Evolutionary conservation across 2,888 invertebrate genomes (phyloP).

Genomic region (Pyrocoelia pectoralis): DNA sequence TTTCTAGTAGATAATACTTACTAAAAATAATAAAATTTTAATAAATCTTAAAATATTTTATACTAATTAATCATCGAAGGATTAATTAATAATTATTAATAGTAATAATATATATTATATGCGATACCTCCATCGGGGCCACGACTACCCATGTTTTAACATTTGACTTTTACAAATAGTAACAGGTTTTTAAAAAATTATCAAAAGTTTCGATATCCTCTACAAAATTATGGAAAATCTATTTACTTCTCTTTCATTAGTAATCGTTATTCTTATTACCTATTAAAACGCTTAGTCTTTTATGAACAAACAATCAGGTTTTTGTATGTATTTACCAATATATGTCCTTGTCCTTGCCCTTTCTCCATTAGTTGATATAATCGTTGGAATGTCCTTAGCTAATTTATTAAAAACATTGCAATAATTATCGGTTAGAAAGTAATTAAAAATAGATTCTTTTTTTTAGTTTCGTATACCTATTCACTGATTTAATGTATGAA

Average conservation of each 20-base stretch:
- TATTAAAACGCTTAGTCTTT: neutral
- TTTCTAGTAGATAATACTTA: neutral
- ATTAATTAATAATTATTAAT: too few species aligned
- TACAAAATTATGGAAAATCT: neutral
- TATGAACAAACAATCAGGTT: neutral
- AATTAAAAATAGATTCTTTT: neutral
- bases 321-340: neutral
- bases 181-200: neutral
- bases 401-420: neutral
- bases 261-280: too few species aligned
- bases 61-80: neutral
- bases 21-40: neutral
- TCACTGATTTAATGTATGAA: neutral
- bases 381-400: conserved; percentile 7
- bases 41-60: conserved; percentile 1
- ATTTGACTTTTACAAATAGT: neutral
- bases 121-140: too few species aligned
- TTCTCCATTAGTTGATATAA: conserved; percentile 9
- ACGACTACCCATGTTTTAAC: neutral
- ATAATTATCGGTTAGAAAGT: neutral
- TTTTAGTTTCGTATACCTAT: neutral
- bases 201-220: neutral
- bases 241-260: neutral
- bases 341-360: conserved; percentile 13
- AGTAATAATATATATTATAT: too few species aligned